Conservation (phyloP, 1,140 invertebrate genomes). For the Macrobrachium nipponense region DNA sequence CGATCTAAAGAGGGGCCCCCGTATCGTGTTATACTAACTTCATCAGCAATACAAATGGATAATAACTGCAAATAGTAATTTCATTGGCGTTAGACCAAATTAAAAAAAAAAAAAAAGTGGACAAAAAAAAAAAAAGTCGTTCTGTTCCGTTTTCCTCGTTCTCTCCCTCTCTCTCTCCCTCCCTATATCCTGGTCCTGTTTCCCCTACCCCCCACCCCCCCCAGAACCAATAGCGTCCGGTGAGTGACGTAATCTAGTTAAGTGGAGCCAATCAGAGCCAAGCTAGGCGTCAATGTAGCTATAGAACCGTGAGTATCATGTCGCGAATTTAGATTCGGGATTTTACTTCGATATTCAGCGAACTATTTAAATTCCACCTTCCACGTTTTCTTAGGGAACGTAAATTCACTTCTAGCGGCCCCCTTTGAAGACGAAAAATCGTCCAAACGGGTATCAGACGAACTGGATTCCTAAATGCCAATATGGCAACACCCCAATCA, state of each 20-base stretch:
- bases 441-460: background rate
- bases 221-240: constrained; percentile 54
- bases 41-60: constrained; percentile 29
- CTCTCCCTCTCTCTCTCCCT: too few relatives aligned
- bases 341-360: background rate
- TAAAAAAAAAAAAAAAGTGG: constrained; percentile 7
- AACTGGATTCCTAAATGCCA: background rate
- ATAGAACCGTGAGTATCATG: background rate
- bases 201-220: too few relatives aligned
- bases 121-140: background rate
- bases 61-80: constrained; percentile 35
- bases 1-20: background rate
- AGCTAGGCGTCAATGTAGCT: constrained; percentile 46
- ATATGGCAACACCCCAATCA: constrained; percentile 29
- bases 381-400: background rate
- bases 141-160: too few relatives aligned
- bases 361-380: background rate
- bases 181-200: too few relatives aligned
- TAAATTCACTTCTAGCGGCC: too few relatives aligned
- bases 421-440: background rate
- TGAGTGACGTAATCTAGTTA: constrained; percentile 55
- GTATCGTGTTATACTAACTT: background rate
- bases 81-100: constrained; percentile 17
- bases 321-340: too few relatives aligned
- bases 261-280: constrained; percentile 56